A percentile compares a stretch with the other conserved stretches of the same genome.
Conservation (phyloP, 2,797 vertebrate genomes). For the Brachyalestes nurse region DNA sequence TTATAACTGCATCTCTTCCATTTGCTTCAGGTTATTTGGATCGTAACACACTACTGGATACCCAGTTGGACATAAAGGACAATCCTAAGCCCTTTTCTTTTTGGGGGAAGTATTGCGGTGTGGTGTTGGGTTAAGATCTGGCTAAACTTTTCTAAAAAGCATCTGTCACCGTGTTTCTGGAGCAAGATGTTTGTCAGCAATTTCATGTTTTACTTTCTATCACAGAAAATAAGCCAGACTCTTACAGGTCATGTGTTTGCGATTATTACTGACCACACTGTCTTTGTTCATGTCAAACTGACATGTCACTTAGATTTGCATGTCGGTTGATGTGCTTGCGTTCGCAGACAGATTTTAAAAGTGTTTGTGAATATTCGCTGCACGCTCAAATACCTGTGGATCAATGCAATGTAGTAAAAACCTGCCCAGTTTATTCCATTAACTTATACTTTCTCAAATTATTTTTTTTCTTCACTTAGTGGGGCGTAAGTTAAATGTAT, state of each 20-base stretch:
- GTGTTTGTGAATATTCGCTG: constrained; percentile 17
- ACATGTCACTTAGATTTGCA: constrained; percentile 3
- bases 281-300: constrained; percentile 23
- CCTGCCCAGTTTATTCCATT: neutral
- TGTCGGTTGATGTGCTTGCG: constrained; percentile 19
- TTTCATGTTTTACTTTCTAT: constrained; percentile 5
- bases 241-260: constrained; percentile 6
- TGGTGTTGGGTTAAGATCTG: constrained; percentile 6
- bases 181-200: neutral
- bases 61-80: constrained; percentile 1
- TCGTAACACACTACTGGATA: constrained; percentile 40
- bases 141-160: neutral
- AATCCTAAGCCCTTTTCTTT: constrained; percentile 14
- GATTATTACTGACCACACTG: neutral
- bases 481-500: neutral
- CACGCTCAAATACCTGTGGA: neutral
- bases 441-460: neutral
- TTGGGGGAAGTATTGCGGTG: neutral
- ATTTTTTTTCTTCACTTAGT: neutral
- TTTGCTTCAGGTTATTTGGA: constrained; percentile 55
- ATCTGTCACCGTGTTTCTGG: neutral
- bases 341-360: neutral
- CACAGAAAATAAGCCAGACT: constrained; percentile 2
- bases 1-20: neutral
- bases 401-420: constrained; percentile 2